These are phyloP conservation scores for Hapalemur alaotrensis DNA, from an alignment of 2,797 vertebrate species.

Conservation along the genomic window DNA sequence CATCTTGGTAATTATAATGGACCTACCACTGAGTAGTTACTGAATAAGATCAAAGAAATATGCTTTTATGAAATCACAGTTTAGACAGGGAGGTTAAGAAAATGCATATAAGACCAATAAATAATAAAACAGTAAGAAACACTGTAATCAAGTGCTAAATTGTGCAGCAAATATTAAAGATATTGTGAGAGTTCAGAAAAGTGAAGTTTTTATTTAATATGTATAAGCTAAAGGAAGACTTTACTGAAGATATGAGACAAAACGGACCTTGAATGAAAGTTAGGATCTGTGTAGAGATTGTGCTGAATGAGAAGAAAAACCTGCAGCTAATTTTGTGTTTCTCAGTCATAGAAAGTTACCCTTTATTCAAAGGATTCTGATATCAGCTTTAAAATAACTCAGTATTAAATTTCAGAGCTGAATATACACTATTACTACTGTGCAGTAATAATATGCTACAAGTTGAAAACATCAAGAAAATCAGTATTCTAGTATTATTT, in stretches of 20 bases:
- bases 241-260: neutral
- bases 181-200: neutral
- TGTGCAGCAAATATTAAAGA: neutral
- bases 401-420: neutral
- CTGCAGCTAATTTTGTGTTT: neutral
- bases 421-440: neutral
- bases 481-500: neutral
- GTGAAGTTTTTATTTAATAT: neutral
- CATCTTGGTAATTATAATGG: neutral
- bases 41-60: neutral
- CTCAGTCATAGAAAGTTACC: neutral
- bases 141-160: neutral
- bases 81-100: neutral
- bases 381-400: neutral
- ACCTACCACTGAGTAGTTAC: neutral
- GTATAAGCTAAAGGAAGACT: neutral
- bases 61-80: neutral
- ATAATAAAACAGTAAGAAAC: neutral
- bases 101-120: neutral
- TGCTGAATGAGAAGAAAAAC: neutral
- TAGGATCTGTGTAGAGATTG: neutral
- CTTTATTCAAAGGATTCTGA: neutral
- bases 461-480: neutral
- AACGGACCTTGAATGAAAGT: neutral
- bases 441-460: neutral